These are phyloP conservation scores for Cryptosula pallasiana DNA, from an alignment of 2,888 invertebrate genomes.

Conservation along the genomic window DNA sequence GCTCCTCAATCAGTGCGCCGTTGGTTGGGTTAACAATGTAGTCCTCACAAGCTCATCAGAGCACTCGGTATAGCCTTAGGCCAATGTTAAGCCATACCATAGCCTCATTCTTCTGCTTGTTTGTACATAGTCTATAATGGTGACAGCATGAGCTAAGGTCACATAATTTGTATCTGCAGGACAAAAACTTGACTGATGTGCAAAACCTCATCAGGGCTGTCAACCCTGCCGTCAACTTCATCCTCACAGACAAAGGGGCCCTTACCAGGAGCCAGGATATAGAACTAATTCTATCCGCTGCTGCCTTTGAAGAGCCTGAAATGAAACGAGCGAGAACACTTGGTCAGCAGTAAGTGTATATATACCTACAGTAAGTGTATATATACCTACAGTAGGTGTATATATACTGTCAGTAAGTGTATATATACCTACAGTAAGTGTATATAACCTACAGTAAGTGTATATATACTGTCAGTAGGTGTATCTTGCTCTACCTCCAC, in stretches of 20 bases:
- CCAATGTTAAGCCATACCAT: neutral
- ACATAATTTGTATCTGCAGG: too few relatives aligned
- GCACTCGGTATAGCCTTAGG: conserved; percentile 30
- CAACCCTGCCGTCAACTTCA: conserved; percentile 43
- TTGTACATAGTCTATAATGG: too few relatives aligned
- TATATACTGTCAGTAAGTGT: too few relatives aligned
- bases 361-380: too few relatives aligned
- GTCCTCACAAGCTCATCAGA: conserved; percentile 41
- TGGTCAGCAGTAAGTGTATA: conserved; percentile 10
- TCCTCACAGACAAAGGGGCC: conserved; percentile 41
- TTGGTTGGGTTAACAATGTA: conserved; percentile 50
- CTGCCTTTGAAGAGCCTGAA: conserved; percentile 35
- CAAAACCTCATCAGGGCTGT: conserved; percentile 42
- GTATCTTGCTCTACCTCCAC: too few relatives aligned
- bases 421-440: too few relatives aligned
- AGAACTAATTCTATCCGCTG: conserved; percentile 43
- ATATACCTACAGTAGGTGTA: too few relatives aligned
- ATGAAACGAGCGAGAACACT: conserved; percentile 39
- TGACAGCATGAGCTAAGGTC: too few relatives aligned
- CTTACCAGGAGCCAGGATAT: conserved; percentile 43
- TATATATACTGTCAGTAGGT: too few relatives aligned
- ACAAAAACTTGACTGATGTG: conserved; percentile 32
- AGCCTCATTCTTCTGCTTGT: neutral
- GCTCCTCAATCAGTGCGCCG: conserved; percentile 42
- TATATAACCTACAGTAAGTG: too few relatives aligned